Percentiles rank a stretch among this genome's conserved stretches.
Evolutionary conservation across 2,888 invertebrate species (phyloP).

Genomic region (Drosophila multiciliata): DNA sequence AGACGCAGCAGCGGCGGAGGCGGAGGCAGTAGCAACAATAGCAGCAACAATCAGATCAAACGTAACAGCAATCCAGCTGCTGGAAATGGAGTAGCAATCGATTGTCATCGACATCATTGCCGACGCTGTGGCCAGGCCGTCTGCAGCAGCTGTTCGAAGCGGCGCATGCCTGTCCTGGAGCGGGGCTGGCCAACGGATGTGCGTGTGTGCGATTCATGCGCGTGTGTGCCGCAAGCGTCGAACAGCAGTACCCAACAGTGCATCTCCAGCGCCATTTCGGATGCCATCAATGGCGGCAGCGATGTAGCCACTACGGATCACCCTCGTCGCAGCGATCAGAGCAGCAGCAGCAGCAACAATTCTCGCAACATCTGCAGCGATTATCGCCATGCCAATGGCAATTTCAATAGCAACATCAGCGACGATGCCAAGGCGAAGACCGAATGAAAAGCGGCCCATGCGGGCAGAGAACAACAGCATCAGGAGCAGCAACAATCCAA

Average conservation of each 20-base stretch:
- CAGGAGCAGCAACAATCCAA: constrained; percentile 19
- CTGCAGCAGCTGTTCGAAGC: constrained; percentile 87
- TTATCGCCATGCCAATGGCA: constrained; percentile 31
- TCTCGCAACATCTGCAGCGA: constrained; percentile 19
- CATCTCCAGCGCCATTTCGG: constrained; percentile 56
- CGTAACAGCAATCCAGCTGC: not conserved
- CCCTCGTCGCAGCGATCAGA: constrained; percentile 1
- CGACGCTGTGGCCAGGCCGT: constrained; percentile 90
- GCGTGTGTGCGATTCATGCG: constrained; percentile 90
- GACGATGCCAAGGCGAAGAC: constrained; percentile 60
- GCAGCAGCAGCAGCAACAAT: constrained; percentile 17
- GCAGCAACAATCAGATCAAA: constrained; percentile 30
- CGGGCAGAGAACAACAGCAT: constrained; percentile 8
- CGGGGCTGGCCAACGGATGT: constrained; percentile 91
- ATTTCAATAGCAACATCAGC: constrained; percentile 44
- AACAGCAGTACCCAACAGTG: constrained; percentile 8
- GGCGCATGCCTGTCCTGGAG: constrained; percentile 88
- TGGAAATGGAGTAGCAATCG: constrained; percentile 57
- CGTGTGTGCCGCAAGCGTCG: constrained; percentile 57
- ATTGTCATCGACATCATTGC: constrained; percentile 88
- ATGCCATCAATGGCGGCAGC: constrained; percentile 49
- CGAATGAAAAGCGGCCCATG: constrained; percentile 55
- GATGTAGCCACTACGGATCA: not conserved
- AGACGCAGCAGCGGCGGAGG: not conserved
- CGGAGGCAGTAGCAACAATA: not conserved